Base-by-base conservation (phyloP, 1,140 invertebrate species). In the Aradophagus sp. region DNA sequence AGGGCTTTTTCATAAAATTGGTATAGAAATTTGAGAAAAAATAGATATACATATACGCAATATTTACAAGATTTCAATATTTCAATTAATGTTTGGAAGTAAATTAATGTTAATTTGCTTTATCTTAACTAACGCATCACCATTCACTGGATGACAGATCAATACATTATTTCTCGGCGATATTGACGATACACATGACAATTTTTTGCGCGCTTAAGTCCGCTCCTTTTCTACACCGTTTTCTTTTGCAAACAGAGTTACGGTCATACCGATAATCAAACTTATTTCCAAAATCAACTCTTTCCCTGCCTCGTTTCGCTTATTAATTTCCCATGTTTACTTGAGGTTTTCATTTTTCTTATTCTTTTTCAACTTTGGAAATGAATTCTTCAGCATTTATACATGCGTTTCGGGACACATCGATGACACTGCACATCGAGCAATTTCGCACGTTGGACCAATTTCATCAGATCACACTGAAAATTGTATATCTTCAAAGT, bases 1-100 rank as follows among this genome's bases (percentile, higher is more conserved):
- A 70, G 58, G 38, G 38, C 47, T 70, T 67, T 58, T 53, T 69
- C 65, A 69, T 69, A 61, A 68, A 68, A 55, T 68, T 55, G 65
- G 65, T 68, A 61, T 68, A 68, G 65, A 68, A 68, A 61, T 63
- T 53, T 65, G 59, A 63, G 67, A 71, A 71, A 71, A 71, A 63
- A 70, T 52, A 63, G 63, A 67, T 67, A 56, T 59, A 69, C 48
- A 61, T 56, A 62, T 62, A 63, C 61, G 59, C 48, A 71, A 71
- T 71, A 71, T 71, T 65, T 71, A 71, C 68, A 71, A 65, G 50
- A 50, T 56, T 63, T 58, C 44, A 69, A 69, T 69, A 34, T 62
- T 62, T 52, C 41, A 69, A 62, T 70, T 53, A 63, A 63, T 56
- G 67, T 59, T 70, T 70, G 58, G 58, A 62, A 70, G 67, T 70